Conservation (phyloP, 2,888 invertebrate species). For the Rhamnusium bicolor region DNA sequence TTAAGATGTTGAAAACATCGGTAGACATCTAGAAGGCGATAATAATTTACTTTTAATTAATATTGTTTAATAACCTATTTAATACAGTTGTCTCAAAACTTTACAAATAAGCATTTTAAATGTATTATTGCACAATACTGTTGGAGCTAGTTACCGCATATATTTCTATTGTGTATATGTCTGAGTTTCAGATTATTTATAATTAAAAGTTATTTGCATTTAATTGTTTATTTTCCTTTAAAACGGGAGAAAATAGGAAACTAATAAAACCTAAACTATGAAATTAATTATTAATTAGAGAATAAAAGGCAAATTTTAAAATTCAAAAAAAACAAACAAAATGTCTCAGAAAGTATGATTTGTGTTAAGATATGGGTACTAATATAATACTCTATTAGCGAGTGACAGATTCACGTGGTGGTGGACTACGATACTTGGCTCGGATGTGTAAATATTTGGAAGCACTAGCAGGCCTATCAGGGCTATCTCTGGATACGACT, state of each 20-base stretch:
- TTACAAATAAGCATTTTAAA: too few species aligned
- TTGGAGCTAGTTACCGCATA: too few species aligned
- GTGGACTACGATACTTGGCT: constrained; percentile 82
- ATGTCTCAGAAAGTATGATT: constrained; percentile 24
- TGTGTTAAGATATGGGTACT: constrained; percentile 25
- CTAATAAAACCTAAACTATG: not conserved
- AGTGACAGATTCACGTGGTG: constrained; percentile 75
- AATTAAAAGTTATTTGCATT: too few species aligned
- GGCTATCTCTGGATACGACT: constrained; percentile 66
- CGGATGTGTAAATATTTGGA: constrained; percentile 79
- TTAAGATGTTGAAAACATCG: too few species aligned
- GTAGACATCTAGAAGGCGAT: too few species aligned
- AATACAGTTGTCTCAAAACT: too few species aligned
- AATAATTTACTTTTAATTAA: too few species aligned
- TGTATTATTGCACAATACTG: too few species aligned
- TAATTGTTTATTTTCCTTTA: too few species aligned
- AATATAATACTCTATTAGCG: constrained; percentile 55
- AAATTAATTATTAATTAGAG: not conserved
- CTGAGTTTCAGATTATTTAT: too few species aligned
- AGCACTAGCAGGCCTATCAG: constrained; percentile 62
- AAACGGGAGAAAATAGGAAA: not conserved
- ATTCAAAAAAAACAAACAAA: not conserved
- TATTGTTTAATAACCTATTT: too few species aligned
- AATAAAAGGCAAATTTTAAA: constrained; percentile 19
- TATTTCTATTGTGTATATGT: too few species aligned